Evolutionary conservation across 2,797 vertebrate genomes (phyloP).

Genomic region (Ara ararauna): DNA sequence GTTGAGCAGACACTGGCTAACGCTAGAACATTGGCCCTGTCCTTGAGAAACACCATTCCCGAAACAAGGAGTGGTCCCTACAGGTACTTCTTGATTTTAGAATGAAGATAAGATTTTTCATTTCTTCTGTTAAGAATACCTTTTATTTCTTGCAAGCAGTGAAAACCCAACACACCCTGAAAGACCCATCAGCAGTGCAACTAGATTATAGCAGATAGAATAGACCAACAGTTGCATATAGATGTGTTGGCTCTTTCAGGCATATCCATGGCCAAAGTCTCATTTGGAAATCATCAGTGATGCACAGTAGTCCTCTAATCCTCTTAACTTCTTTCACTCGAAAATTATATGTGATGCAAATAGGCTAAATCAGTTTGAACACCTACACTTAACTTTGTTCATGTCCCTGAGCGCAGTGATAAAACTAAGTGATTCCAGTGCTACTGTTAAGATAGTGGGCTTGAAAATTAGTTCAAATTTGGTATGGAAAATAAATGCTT

Average conservation of each 20-base stretch:
- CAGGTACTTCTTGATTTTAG: not conserved
- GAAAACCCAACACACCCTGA: not conserved
- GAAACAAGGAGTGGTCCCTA: not conserved
- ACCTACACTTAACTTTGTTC: not conserved
- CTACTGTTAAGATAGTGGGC: not conserved
- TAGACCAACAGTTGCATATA: not conserved
- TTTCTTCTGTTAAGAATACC: not conserved
- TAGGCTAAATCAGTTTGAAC: constrained; percentile 3
- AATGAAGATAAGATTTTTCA: not conserved
- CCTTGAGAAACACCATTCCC: not conserved
- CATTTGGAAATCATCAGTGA: not conserved
- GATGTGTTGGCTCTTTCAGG: not conserved
- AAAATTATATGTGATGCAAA: constrained; percentile 20
- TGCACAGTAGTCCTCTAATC: constrained; percentile 8
- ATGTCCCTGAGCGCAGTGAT: not conserved
- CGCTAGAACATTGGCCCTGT: not conserved
- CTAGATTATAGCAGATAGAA: not conserved
- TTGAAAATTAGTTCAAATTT: not conserved
- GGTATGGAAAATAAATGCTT: not conserved
- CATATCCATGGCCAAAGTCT: not conserved
- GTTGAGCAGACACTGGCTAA: not conserved
- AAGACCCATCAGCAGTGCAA: not conserved
- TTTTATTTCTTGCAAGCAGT: not conserved
- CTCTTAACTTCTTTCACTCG: constrained; percentile 19
- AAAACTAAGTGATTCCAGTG: not conserved